Evolutionary conservation across 2,113 vertebrate genomes (phyloP).

Genomic region (Erinaceus europaeus): DNA sequence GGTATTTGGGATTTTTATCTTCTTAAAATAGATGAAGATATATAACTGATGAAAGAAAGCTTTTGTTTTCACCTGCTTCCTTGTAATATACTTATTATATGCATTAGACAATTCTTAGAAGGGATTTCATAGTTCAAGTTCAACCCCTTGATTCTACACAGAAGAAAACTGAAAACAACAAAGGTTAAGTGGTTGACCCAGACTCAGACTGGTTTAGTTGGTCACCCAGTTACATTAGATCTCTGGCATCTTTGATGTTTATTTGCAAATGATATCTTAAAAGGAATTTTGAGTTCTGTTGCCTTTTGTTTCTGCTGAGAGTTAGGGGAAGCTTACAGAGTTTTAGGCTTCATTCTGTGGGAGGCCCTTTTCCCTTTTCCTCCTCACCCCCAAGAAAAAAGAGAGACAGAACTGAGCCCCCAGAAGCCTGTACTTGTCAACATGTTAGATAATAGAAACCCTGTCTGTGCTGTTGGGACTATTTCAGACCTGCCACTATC

Average conservation of each 20-base stretch:
- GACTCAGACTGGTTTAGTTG: not conserved
- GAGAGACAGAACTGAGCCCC: not conserved
- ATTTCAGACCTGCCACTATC: not conserved
- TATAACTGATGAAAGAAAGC: not conserved
- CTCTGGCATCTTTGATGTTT: not conserved
- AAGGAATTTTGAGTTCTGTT: not conserved
- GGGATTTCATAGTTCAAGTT: not conserved
- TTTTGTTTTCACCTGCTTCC: not conserved
- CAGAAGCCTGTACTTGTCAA: not conserved
- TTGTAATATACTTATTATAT: not conserved
- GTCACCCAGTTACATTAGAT: not conserved
- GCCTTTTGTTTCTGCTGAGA: not conserved
- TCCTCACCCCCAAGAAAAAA: not conserved
- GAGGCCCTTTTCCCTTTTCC: not conserved
- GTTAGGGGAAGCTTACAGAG: not conserved
- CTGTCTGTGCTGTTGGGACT: not conserved
- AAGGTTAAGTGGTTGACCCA: not conserved
- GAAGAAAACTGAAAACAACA: not conserved
- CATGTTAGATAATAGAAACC: not conserved
- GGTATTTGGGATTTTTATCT: not conserved
- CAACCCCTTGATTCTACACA: not conserved
- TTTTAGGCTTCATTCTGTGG: not conserved
- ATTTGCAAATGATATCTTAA: not conserved
- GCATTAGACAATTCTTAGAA: not conserved
- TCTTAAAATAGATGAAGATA: conserved; percentile 16